A percentile compares a stretch with the other conserved stretches of the same genome.
Evolutionary conservation across 2,888 invertebrate species (phyloP).

Genomic region (Phlogophora meticulosa): DNA sequence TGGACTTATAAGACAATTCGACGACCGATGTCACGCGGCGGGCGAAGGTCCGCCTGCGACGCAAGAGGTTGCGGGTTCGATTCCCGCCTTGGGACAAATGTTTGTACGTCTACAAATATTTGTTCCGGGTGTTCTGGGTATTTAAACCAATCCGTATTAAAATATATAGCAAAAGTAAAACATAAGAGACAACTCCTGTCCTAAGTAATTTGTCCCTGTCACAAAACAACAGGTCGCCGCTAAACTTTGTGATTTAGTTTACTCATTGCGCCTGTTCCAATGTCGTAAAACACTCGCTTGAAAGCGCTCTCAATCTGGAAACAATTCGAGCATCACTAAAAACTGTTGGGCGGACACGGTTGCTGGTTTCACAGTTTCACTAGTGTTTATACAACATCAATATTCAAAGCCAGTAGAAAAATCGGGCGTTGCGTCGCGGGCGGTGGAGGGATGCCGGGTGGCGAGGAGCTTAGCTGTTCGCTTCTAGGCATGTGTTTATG

Average conservation of each 20-base stretch:
- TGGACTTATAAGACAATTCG: no score
- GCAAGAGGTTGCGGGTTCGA: no score
- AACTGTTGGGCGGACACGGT: constrained; percentile 68
- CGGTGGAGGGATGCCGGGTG: constrained; percentile 34
- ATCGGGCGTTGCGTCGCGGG: constrained; percentile 73
- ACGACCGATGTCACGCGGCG: no score
- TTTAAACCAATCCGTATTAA: constrained; percentile 39
- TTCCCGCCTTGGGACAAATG: no score
- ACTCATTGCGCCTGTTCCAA: constrained; percentile 58
- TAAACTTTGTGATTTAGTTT: constrained; percentile 66
- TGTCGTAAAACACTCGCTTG: constrained; percentile 62
- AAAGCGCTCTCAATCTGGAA: constrained; percentile 63
- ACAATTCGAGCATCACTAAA: constrained; percentile 63
- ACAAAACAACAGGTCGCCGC: constrained; percentile 60
- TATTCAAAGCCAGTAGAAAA: constrained; percentile 84
- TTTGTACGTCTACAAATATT: no score
- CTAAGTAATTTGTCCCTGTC: constrained; percentile 62
- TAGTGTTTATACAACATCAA: constrained; percentile 81
- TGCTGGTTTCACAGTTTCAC: constrained; percentile 53
- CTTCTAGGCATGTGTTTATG: constrained; percentile 82
- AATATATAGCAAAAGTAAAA: constrained; percentile 39
- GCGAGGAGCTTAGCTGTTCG: constrained; percentile 71
- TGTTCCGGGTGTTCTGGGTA: no score
- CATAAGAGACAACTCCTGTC: constrained; percentile 40
- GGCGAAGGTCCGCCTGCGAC: no score